Base-by-base conservation (phyloP, 2,113 vertebrate species). In the Eurypyga helias region DNA sequence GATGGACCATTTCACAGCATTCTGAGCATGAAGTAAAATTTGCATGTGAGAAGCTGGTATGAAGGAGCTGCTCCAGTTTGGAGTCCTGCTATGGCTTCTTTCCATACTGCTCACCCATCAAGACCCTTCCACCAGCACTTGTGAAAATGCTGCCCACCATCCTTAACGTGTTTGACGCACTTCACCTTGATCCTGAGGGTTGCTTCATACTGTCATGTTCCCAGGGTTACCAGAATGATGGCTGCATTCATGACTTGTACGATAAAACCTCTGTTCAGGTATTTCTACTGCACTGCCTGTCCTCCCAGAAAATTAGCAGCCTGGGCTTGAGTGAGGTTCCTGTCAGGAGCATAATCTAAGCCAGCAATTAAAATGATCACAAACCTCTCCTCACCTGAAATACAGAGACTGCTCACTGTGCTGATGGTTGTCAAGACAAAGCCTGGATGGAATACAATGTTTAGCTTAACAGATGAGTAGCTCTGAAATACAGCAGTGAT, bases 61-160 rank as follows among this genome's bases (percentile, higher is more conserved):
- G 9, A 57, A 84, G 51, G 13, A 73, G 16, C 24, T 0, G 0
- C 65, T 66, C 51, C 31, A 45, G 17, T 38, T 93, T 1, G 1
- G 31, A 75, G 21, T 21, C 45, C 41, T 87, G 21, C 16, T 28
- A 2, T 41, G 8, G 19, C 15, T 96, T 17, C 36, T 84, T 58
- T 85, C n/a, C 25, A 20, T 81, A 11, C 26, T 51, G 26, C 26
- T 91, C 49, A 4, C 36, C 57, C 2, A 1, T 33, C 15, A 62
- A 52, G 10, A n/a, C 7, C 2, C 16, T 72, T 85, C 19, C 31
- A 48, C 9, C 4, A 45, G 18, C 2, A 34, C 17, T 73, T 80
- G 49, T 80, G 52, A 51, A 82, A 90, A 80, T 19, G 28, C 29
- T 60, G 49, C 16, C 51, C n/a, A 41, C 17, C 17, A 28, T 45